Conservation (phyloP, 2,797 vertebrate genomes). For the Chelmon rostratus region DNA sequence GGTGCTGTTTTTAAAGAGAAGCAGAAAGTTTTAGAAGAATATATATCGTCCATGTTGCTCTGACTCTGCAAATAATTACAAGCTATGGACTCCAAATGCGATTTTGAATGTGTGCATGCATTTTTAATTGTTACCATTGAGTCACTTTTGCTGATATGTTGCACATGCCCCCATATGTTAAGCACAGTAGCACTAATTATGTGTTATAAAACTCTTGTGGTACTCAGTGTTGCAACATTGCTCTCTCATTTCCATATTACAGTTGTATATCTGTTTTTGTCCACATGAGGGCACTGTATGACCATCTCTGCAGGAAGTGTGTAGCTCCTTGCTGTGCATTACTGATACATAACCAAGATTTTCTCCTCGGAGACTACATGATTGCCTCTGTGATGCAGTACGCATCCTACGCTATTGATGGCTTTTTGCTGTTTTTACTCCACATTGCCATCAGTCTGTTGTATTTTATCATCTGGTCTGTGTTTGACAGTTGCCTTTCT, state of each 20-base stretch:
- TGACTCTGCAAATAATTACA: conserved; percentile 32
- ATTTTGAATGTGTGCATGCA: background rate
- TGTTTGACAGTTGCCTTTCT: background rate
- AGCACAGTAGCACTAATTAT: background rate
- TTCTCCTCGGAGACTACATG: background rate
- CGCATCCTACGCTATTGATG: background rate
- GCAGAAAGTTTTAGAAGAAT: conserved; percentile 87
- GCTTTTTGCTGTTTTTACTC: background rate
- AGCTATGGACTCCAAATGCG: background rate
- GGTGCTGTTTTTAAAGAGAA: conserved; percentile 88
- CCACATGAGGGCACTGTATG: conserved; percentile 52
- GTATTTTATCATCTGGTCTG: background rate
- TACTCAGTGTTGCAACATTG: background rate
- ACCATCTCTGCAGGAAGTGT: background rate
- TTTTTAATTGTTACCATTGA: conserved; percentile 3
- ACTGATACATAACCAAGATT: background rate
- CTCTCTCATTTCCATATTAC: background rate
- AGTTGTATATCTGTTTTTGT: background rate
- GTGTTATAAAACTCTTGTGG: background rate
- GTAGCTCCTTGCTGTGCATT: background rate
- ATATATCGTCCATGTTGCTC: conserved; percentile 82
- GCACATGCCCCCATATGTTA: background rate
- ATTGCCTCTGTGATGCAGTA: background rate
- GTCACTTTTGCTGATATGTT: conserved; percentile 10
- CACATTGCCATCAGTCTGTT: background rate